Evolutionary conservation across 2,797 vertebrate species (phyloP).

Genomic region (Bradypodion ventrale): DNA sequence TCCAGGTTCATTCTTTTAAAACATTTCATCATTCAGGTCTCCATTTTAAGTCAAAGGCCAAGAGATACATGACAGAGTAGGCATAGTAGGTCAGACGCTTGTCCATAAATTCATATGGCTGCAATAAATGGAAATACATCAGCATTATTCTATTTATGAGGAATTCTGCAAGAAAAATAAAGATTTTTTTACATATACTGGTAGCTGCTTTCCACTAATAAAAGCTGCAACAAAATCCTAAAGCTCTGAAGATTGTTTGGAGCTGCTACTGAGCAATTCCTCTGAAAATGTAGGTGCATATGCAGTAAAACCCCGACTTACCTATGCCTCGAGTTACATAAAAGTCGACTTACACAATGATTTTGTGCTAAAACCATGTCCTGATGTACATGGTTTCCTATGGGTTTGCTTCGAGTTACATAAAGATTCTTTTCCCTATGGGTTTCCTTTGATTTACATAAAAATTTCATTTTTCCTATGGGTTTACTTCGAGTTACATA

Average conservation of each 20-base stretch:
- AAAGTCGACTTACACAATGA: too few relatives aligned
- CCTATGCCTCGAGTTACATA: too few relatives aligned
- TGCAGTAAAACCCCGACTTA: too few relatives aligned
- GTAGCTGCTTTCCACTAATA: neutral
- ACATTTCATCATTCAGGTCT: neutral
- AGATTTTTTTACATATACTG: neutral
- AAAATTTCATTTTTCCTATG: too few relatives aligned
- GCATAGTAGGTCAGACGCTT: neutral
- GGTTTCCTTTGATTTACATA: too few relatives aligned
- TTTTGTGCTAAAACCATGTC: too few relatives aligned
- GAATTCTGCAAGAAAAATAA: neutral
- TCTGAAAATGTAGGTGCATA: neutral
- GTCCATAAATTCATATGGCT: slow-evolving; percentile 10
- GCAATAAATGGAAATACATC: neutral
- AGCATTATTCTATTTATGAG: neutral
- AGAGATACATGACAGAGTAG: neutral
- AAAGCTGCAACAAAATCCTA: neutral
- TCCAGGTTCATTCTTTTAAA: slow-evolving; percentile 2
- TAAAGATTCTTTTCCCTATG: too few relatives aligned
- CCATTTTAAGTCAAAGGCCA: slow-evolving; percentile 6
- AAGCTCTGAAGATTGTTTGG: neutral
- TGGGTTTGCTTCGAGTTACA: too few relatives aligned
- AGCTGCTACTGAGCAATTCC: neutral
- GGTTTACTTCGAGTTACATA: too few relatives aligned
- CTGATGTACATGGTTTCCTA: too few relatives aligned